Percentiles rank a stretch among this genome's conserved stretches.
phyloP scores from a whole-genome alignment of 1,140 invertebrate species.

The Brachionus koreanus region DNA sequence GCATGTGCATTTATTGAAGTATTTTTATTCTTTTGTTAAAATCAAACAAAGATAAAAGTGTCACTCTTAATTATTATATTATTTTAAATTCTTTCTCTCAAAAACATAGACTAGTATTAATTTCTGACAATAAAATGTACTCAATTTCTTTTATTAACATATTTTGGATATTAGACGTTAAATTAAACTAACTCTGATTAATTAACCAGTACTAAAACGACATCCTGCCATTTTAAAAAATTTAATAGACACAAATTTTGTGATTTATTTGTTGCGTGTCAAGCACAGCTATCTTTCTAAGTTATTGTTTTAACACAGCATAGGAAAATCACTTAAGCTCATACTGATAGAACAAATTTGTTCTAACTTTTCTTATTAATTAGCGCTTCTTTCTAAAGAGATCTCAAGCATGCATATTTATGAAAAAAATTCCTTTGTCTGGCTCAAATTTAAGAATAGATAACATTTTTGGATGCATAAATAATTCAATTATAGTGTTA shows the following conservation, averaged over 20 bases:
- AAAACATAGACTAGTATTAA: not conserved
- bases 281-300: not conserved
- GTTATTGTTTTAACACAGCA: not conserved
- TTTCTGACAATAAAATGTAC: not conserved
- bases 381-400: not conserved
- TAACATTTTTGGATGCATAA: too few species aligned
- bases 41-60: not conserved
- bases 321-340: conserved; percentile 6
- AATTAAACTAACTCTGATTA: not conserved
- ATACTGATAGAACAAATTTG: conserved; percentile 2
- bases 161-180: not conserved
- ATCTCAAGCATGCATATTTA: not conserved
- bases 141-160: not conserved
- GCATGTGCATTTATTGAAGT: not conserved
- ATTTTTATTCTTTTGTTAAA: not conserved
- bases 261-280: not conserved
- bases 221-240: not conserved
- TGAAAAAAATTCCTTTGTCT: too few species aligned
- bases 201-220: not conserved
- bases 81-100: not conserved
- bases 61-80: conserved; percentile 10
- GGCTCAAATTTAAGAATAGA: too few species aligned
- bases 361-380: not conserved
- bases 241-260: not conserved
- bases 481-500: too few species aligned